Evolutionary conservation across 2,113 vertebrate species (phyloP), one percentile per base, ranked within the genome.

Genomic region (Callocephalon fimbriatum): DNA sequence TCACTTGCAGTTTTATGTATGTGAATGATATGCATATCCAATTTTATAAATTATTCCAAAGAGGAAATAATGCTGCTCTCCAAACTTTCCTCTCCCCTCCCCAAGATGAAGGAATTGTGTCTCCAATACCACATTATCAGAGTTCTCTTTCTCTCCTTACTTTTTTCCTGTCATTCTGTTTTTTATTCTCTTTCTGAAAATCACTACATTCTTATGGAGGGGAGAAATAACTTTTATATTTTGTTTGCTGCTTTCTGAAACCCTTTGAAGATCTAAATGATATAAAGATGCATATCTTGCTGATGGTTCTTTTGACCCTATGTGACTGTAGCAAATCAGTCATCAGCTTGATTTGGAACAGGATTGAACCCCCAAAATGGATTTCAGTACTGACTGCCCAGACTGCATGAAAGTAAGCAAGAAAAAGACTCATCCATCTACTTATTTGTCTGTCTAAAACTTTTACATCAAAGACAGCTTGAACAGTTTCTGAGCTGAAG

Each of bases 161-260:
- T 9, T 48, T 53, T 5, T 27, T 7, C 12, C 4, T 29, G 3
- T 32, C 7, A 23, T 35, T 58, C 32, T 35, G 13, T 35, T 58
- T 58, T 22, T 47, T n/a, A 17, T n/a, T 53, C 16, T 17, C n/a
- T 59, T 66, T 66, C 73, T 59, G 15, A n/a, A 80, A 72, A 22
- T 26, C 32, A 45, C 37, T 31, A 3, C 25, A 22, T 50, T 88
- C 14, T 76, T 37, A 15, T 6, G 5, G 58, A 72, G 23, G 15
- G 15, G 23, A 44, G 61, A 86, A 42, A 81, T 92, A 72, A 91
- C 58, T 19, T 82, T 67, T 59, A 23, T 61, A 31, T 83, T 81
- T 87, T 96, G 62, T 92, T 95, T 97, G 88, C 85, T 93, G 35
- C 50, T 42, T 81, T 88, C 88, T 86, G 54, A 91, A 81, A 58